Evolutionary conservation across 2,113 vertebrate genomes (phyloP).

Genomic region (Proteles cristata): DNA sequence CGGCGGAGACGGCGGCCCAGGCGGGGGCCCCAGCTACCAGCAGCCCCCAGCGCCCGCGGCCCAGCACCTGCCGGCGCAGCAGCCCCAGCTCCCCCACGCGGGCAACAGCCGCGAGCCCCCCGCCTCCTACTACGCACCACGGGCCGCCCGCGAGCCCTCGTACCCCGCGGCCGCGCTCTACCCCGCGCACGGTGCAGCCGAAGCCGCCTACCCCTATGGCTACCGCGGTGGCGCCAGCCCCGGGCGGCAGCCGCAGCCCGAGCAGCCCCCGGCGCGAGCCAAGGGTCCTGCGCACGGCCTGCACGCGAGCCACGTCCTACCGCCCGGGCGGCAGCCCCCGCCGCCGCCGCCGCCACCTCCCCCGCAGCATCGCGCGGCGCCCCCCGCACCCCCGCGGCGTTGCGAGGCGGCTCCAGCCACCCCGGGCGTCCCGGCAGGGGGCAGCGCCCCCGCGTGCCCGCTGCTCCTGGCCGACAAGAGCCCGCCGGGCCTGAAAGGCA

Average conservation of each 20-base stretch:
- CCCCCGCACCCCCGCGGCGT: slow-evolving; percentile 76
- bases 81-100: slow-evolving; percentile 88
- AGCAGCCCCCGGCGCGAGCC: slow-evolving; percentile 70
- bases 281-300: slow-evolving; percentile 76
- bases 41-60: slow-evolving; percentile 90
- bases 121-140: slow-evolving; percentile 94
- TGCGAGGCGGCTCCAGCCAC: slow-evolving; percentile 86
- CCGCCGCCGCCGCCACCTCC: slow-evolving; percentile 53
- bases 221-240: slow-evolving; percentile 84
- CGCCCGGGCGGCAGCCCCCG: slow-evolving; percentile 51
- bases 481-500: slow-evolving; percentile 91
- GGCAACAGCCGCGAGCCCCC: slow-evolving; percentile 83
- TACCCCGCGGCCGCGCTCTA: slow-evolving; percentile 86
- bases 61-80: slow-evolving; percentile 76
- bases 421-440: slow-evolving; percentile 81
- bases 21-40: slow-evolving; percentile 85
- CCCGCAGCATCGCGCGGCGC: slow-evolving; percentile 59
- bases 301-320: slow-evolving; percentile 88
- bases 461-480: slow-evolving; percentile 89
- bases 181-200: slow-evolving; percentile 87
- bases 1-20: slow-evolving; percentile 87
- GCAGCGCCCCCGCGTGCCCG: slow-evolving; percentile 90
- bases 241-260: slow-evolving; percentile 72
- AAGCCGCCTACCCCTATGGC: slow-evolving; percentile 91
- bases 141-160: slow-evolving; percentile 87